Evolutionary conservation across 1,140 invertebrate genomes (phyloP).

Genomic region (Drosophila nannoptera): DNA sequence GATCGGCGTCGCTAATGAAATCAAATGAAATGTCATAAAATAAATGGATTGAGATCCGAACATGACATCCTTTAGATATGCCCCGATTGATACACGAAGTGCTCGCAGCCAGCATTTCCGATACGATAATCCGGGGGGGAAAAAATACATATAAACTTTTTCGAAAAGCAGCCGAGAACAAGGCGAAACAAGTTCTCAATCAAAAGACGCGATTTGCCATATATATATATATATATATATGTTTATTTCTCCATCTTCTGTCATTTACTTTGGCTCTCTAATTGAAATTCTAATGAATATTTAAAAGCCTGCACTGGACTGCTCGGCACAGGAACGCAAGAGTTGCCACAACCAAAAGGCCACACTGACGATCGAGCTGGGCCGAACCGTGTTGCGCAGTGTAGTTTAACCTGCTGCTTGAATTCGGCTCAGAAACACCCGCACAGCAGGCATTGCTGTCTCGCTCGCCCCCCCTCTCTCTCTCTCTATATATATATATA

Average conservation of each 20-base stretch:
- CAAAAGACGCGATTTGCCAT: conserved; percentile 35
- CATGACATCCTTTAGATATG: conserved; percentile 73
- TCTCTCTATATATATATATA: background rate
- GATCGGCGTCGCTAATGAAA: conserved; percentile 62
- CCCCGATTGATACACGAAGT: conserved; percentile 41
- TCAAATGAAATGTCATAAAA: conserved; percentile 58
- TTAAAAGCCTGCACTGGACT: conserved; percentile 50
- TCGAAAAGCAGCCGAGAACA: no score
- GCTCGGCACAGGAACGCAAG: background rate
- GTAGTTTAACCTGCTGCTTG: conserved; percentile 36
- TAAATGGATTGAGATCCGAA: conserved; percentile 56
- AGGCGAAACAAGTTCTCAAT: conserved; percentile 63
- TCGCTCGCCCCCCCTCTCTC: conserved; percentile 4
- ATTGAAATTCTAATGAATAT: conserved; percentile 42
- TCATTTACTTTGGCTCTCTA: conserved; percentile 50
- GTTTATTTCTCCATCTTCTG: conserved; percentile 51
- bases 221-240: no score
- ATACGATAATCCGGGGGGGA: conserved; percentile 59
- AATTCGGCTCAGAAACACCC: conserved; percentile 49
- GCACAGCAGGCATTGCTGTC: conserved; percentile 24
- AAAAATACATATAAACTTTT: no score
- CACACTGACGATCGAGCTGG: no score
- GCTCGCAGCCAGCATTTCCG: conserved; percentile 46
- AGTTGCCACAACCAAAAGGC: no score
- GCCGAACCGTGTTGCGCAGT: conserved; percentile 22